Evolutionary conservation across 2,797 vertebrate genomes (phyloP).

Genomic region (Babyrousa celebensis): DNA sequence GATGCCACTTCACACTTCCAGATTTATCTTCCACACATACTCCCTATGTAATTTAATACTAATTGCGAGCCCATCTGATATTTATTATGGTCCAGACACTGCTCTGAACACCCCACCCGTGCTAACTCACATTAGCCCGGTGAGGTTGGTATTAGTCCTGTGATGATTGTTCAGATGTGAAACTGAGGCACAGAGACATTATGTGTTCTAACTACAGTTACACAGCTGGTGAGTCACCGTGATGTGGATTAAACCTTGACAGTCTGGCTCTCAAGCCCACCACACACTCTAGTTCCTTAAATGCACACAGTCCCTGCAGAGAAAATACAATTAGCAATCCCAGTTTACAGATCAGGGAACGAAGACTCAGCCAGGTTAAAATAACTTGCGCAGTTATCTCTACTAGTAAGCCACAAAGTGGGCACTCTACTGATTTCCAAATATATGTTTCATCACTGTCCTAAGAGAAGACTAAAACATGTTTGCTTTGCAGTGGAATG

Average conservation of each 20-base stretch:
- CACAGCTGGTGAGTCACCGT: not conserved
- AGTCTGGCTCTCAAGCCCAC: not conserved
- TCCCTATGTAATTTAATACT: not conserved
- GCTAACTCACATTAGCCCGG: not conserved
- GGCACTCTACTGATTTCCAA: not conserved
- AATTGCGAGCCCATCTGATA: not conserved
- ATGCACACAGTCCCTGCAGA: rapidly evolving
- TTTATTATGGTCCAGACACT: too few species aligned
- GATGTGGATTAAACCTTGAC: too few species aligned
- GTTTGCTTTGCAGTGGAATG: not conserved
- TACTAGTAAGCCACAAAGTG: not conserved
- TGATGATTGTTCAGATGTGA: not conserved
- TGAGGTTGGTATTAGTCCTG: not conserved
- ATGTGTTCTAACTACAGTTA: not conserved
- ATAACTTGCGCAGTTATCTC: not conserved
- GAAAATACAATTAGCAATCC: not conserved
- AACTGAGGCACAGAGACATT: not conserved
- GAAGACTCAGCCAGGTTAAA: not conserved
- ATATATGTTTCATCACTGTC: not conserved
- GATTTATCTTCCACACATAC: not conserved
- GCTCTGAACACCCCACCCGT: not conserved
- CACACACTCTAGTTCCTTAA: not conserved
- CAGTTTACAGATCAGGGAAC: not conserved
- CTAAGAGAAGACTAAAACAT: not conserved
- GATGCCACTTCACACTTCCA: not conserved